Percentiles rank a stretch among this genome's conserved stretches.
phyloP scores from a whole-genome alignment of 2,113 vertebrate species.

The Sisor rabdophorus region DNA sequence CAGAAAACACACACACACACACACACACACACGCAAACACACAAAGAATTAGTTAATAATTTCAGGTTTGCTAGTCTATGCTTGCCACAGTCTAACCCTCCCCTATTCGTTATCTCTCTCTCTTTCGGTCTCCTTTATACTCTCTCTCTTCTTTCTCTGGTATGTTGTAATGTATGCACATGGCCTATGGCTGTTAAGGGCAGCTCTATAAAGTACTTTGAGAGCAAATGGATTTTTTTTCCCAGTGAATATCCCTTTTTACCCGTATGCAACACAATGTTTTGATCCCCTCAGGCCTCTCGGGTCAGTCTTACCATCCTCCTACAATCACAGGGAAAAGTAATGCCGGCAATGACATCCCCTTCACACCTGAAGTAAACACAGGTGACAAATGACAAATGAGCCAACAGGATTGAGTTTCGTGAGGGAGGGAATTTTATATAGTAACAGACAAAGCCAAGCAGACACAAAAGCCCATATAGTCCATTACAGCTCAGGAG shows the following conservation, averaged over 20 bases:
- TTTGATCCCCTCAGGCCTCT: conserved; percentile 29
- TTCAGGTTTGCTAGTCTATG: conserved; percentile 38
- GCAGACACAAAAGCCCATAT: conserved; percentile 51
- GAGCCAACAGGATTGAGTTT: conserved; percentile 61
- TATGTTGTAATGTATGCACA: conserved; percentile 51
- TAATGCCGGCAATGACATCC: conserved; percentile 42
- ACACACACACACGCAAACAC: conserved; percentile 30
- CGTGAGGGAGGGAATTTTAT: conserved; percentile 56
- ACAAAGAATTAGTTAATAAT: conserved; percentile 34
- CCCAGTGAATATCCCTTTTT: conserved; percentile 31
- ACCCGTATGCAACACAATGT: conserved; percentile 39
- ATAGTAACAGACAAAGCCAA: conserved; percentile 60
- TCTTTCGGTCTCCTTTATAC: conserved; percentile 2
- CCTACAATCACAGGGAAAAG: conserved; percentile 34
- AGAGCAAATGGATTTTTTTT: conserved; percentile 34
- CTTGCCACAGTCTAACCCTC: conserved; percentile 35
- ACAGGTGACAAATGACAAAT: conserved; percentile 69
- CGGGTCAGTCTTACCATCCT: conserved; percentile 50
- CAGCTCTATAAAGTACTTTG: conserved; percentile 33
- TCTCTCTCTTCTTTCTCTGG: conserved; percentile 18
- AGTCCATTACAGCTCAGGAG: conserved; percentile 45
- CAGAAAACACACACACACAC: conserved; percentile 36
- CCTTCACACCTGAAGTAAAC: conserved; percentile 63
- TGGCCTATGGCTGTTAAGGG: conserved; percentile 51
- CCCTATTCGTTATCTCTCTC: not conserved